Percentiles rank a stretch among this genome's conserved stretches.
phyloP scores from a whole-genome alignment of 2,797 vertebrate species.

The Garrulus glandarius region DNA sequence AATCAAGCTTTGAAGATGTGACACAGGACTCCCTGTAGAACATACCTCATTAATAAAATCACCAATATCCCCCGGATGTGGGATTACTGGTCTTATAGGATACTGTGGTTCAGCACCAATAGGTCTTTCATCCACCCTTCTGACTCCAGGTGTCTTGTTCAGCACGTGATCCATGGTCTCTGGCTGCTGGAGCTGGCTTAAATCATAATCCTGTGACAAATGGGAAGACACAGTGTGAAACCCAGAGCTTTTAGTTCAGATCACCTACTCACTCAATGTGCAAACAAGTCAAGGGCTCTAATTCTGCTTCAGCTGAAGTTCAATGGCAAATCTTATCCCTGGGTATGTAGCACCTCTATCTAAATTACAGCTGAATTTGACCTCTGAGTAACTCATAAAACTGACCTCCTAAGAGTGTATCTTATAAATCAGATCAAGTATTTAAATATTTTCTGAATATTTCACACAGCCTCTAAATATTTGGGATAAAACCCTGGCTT shows the following conservation, averaged over 20 bases:
- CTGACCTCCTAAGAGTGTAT: neutral
- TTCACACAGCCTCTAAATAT: neutral
- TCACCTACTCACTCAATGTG: neutral
- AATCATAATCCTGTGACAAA: constrained; percentile 88
- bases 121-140: constrained; percentile 91
- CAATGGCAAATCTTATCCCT: neutral
- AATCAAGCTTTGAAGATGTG: neutral
- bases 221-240: constrained; percentile 20
- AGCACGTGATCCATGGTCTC: constrained; percentile 91
- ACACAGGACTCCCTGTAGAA: neutral
- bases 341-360: neutral
- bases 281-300: neutral
- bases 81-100: constrained; percentile 89
- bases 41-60: constrained; percentile 95
- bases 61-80: constrained; percentile 93
- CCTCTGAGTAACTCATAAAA: neutral
- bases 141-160: constrained; percentile 87
- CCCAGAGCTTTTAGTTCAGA: neutral
- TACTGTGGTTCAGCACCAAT: constrained; percentile 93
- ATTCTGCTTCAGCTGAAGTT: neutral
- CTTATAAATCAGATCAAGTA: neutral
- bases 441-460: neutral
- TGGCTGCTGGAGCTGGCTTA: constrained; percentile 94
- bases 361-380: neutral
- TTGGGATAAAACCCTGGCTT: neutral